Base-by-base conservation (phyloP, 2,797 vertebrate genomes). In the Ctenochaetus hawaiiensis region DNA sequence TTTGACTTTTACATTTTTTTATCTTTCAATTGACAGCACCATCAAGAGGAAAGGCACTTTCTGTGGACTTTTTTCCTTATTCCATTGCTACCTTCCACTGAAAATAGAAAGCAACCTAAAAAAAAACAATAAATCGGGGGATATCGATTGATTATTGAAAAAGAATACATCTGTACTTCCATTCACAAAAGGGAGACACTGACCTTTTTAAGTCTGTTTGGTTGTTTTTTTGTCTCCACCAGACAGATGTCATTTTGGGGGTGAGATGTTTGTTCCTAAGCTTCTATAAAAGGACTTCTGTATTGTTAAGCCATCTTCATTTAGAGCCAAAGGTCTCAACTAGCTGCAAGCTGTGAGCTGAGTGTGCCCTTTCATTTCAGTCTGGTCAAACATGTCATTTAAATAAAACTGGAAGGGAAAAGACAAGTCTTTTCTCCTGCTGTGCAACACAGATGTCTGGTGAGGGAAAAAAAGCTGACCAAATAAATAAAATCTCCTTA, bases 11-110 rank as follows among this genome's bases (percentile, higher is more conserved):
- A 83, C 77, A 74, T 82, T 85, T 82, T 87, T 85, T 82, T 87
- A 75, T 89, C 87, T 83, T 89, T 94, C 88, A 57, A 92, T 95
- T 95, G 93, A 95, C 95, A 98, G 97, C 97, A 98, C 97, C 97
- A 92, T 96, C 96, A 94, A 96, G 95, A 97, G 93, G 96, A 98
- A 99, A 99, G 98, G 98, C 98, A 99, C 97, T 98, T 98, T 96
- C 96, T 96, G 96, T 96, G 93, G 96, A 96, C 96, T 94, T 85
- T 37, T 83, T 84, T 26, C 26, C 81, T 90, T 82, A 62, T 81
- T 87, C 76, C 67, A 68, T 90, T 94, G 77, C 86, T 92, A 90
- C 82, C 75, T 84, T 80, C 76, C 80, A 81, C 85, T 60, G 76
- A 60, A 83, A 89, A 87, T 20, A 67, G 59, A 77, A 61, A 70